phyloP scores from a whole-genome alignment of 2,113 vertebrate genomes.

The Sylvilagus bachmani region DNA sequence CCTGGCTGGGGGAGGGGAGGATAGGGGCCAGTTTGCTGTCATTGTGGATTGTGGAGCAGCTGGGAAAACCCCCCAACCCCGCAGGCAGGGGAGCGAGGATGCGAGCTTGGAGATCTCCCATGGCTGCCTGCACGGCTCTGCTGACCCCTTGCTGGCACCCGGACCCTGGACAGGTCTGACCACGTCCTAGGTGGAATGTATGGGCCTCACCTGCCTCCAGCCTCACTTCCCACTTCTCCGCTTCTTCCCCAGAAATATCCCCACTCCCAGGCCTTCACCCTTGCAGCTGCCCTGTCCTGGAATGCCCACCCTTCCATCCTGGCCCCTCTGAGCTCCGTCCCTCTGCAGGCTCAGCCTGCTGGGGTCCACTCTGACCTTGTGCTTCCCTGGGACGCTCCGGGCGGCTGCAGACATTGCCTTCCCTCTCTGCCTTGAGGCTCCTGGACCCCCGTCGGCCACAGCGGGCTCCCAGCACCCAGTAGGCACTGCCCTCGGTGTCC shows the following conservation, averaged over 20 bases:
- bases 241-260: background rate
- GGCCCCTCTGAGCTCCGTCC: background rate
- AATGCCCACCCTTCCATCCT: background rate
- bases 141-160: background rate
- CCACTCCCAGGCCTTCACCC: background rate
- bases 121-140: background rate
- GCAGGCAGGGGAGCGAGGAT: background rate
- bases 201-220: background rate
- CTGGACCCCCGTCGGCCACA: background rate
- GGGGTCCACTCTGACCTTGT: background rate
- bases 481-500: accelerated
- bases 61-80: background rate
- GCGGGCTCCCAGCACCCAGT: background rate
- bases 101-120: background rate
- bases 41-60: too few relatives aligned
- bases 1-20: accelerated
- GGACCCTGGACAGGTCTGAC: background rate
- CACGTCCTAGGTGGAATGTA: accelerated
- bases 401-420: background rate
- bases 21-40: accelerated
- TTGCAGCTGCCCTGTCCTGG: background rate
- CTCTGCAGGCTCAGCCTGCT: background rate
- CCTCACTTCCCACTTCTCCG: background rate
- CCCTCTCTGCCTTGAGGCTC: background rate
- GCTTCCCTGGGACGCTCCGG: background rate